These are phyloP conservation scores for Tychaedon coryphoeus DNA, from an alignment of 2,113 vertebrate genomes.

Conservation along the genomic window DNA sequence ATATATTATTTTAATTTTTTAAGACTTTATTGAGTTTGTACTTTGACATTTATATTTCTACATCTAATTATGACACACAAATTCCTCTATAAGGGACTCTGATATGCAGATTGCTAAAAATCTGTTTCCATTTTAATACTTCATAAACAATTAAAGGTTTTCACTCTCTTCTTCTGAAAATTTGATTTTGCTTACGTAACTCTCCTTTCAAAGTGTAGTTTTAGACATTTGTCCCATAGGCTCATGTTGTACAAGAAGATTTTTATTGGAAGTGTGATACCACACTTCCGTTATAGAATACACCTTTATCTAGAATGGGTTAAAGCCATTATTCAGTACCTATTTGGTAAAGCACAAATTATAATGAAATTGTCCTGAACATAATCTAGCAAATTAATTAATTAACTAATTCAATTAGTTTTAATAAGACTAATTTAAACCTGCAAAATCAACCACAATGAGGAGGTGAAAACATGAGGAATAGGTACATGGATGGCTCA, in stretches of 20 bases:
- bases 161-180: background rate
- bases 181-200: background rate
- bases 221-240: background rate
- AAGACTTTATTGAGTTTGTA: background rate
- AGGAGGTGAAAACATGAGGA: background rate
- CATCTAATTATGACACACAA: background rate
- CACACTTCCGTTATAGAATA: background rate
- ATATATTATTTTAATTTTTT: background rate
- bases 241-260: background rate
- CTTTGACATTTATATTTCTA: background rate
- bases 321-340: background rate
- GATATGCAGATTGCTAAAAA: background rate
- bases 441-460: background rate
- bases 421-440: background rate
- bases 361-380: background rate
- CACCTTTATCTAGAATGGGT: background rate
- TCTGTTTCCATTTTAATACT: background rate
- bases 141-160: background rate
- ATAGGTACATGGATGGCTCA: background rate
- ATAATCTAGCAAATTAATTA: background rate
- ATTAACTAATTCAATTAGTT: background rate
- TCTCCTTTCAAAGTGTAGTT: background rate
- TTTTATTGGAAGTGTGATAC: background rate
- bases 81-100: background rate
- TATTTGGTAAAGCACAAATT: background rate